Evolutionary conservation across 2,113 vertebrate species (phyloP).

Genomic region (Naja naja): DNA sequence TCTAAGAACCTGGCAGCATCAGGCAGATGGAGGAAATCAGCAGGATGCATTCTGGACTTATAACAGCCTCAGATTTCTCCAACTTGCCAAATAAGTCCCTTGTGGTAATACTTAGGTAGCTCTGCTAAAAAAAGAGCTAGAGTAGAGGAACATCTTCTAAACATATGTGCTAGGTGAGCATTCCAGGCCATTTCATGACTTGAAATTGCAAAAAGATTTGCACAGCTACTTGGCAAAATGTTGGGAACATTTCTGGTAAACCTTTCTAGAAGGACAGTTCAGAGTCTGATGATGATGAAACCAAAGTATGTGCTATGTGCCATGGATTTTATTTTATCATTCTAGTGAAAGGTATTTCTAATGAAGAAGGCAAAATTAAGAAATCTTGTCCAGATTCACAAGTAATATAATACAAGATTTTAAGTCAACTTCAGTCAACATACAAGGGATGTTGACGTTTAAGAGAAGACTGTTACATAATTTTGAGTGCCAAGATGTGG

Average conservation of each 20-base stretch:
- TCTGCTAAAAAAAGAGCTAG: constrained; percentile 55
- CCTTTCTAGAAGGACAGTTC: constrained; percentile 39
- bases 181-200: background rate
- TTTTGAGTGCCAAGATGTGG: background rate
- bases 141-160: constrained; percentile 52
- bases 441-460: background rate
- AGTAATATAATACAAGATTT: background rate
- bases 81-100: constrained; percentile 62
- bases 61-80: constrained; percentile 62
- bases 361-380: constrained; percentile 37
- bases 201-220: constrained; percentile 15
- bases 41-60: constrained; percentile 63
- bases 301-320: constrained; percentile 48
- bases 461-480: background rate
- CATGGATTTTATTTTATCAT: constrained; percentile 35
- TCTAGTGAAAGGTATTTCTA: constrained; percentile 5
- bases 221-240: constrained; percentile 8
- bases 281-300: constrained; percentile 7
- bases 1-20: constrained; percentile 59
- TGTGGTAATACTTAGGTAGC: constrained; percentile 55
- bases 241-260: constrained; percentile 35
- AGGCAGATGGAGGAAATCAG: constrained; percentile 66
- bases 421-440: background rate
- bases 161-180: constrained; percentile 42
- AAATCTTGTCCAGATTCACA: constrained; percentile 16